These are phyloP conservation scores for Ephydatia muelleri DNA, from an alignment of 37 sponge, comb jelly and placozoan species.

Conservation along the genomic window DNA sequence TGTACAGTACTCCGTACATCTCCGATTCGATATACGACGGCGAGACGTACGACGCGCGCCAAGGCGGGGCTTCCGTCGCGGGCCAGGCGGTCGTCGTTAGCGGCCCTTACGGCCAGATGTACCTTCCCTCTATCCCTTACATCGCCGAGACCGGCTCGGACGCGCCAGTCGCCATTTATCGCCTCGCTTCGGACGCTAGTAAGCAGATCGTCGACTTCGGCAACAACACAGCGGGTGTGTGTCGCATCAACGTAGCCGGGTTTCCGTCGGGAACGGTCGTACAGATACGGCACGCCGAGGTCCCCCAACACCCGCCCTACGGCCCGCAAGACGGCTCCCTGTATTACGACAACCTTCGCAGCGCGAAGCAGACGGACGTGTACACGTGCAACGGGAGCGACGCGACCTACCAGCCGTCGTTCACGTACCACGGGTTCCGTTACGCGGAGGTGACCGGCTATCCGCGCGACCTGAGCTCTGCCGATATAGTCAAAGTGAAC, in stretches of 20 bases:
- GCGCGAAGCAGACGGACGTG: slow-evolving; percentile 45
- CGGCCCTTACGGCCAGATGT: slow-evolving; percentile 43
- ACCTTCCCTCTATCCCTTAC: slow-evolving; percentile 32
- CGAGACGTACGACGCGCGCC: slow-evolving; percentile 33
- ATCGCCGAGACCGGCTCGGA: slow-evolving; percentile 23
- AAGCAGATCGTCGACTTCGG: slow-evolving; percentile 67
- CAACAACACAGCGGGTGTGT: slow-evolving; percentile 59
- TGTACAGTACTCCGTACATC: slow-evolving; percentile 3
- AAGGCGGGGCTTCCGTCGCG: not conserved
- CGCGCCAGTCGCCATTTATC: slow-evolving; percentile 22
- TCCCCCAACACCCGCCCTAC: slow-evolving; percentile 57
- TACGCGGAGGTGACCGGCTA: too few species aligned
- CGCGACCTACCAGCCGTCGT: slow-evolving; percentile 40
- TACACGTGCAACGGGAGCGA: slow-evolving; percentile 2
- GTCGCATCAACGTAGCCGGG: slow-evolving; percentile 1
- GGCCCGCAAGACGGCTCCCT: slow-evolving; percentile 54
- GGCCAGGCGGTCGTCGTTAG: slow-evolving; percentile 22
- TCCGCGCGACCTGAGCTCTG: too few species aligned
- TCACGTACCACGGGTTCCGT: slow-evolving; percentile 78
- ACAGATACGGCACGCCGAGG: slow-evolving; percentile 53
- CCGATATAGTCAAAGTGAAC: too few species aligned
- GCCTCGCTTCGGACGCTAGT: slow-evolving; percentile 6
- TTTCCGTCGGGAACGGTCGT: not conserved
- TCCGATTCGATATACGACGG: slow-evolving; percentile 59
- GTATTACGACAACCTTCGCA: slow-evolving; percentile 53